Base-by-base conservation (phyloP, 2,888 invertebrate genomes). In the Leucania comma region DNA sequence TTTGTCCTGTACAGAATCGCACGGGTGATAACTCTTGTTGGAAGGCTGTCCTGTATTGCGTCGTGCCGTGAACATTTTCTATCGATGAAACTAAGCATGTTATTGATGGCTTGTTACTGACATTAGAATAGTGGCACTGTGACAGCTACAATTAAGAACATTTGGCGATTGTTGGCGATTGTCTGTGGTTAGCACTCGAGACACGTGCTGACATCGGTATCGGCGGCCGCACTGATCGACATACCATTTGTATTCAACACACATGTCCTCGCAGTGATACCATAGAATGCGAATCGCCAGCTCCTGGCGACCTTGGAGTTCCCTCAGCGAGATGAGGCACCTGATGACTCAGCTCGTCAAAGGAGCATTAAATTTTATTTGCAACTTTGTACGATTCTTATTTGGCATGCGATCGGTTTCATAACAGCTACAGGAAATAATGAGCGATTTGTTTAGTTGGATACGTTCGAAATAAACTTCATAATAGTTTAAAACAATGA, bases 281-380 rank as follows among this genome's bases (percentile, higher is more conserved):
- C 69, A 50, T 46, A 68, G 76, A 81, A 88, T 87, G 88, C 82
- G 76, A 82, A 85, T 74, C 65, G 64, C 60, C 72, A 71, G 82
- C 80, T 84, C 85, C 78, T 84, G 77, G 78, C 86, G 86, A 77
- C 91, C 91, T 90, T 90, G 89, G 50, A 35, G 75, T 66, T 54
- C 48, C 62, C 67, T 71, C 70, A 67, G 50, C 67, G 62, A 80
- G 62, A 72, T 78, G 68, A 66, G 70, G 62, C 65, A 60, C 62
- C 66, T n/a, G 29, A 60, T 82, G 80, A 81, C 66, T 83, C 81
- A 80, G 38, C 26, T 56, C 70, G 68, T 75, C 77, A 72, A 75
- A 78, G 78, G 60, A 78, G 63, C 68, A 77, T 78, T 70, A 51
- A 69, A 72, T 77, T 76, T 80, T 72, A 73, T 82, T 82, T 77